Evolutionary conservation across 2,797 vertebrate species (phyloP).

Genomic region (Anolis apletophallus): DNA sequence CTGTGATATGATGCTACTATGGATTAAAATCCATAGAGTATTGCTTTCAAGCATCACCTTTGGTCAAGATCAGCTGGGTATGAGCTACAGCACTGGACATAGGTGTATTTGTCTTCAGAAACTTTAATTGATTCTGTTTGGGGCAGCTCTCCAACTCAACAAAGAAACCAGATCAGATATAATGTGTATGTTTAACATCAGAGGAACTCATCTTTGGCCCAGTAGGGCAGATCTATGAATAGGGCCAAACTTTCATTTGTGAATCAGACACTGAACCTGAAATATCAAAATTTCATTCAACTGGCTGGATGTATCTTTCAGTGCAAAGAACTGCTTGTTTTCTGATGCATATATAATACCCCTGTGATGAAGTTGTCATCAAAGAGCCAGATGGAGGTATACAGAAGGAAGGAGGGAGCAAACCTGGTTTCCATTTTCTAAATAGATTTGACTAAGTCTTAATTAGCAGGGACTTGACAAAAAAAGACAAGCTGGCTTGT

Average conservation of each 20-base stretch:
- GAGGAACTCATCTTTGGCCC: background rate
- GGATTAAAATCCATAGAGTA: background rate
- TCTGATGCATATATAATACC: slow-evolving; percentile 6
- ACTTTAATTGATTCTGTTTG: slow-evolving; percentile 21
- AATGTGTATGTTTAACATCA: background rate
- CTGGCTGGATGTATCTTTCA: background rate
- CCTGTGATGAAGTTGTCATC: background rate
- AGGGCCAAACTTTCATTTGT: background rate
- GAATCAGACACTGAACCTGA: background rate
- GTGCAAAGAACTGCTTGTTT: too few relatives aligned
- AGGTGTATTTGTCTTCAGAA: background rate
- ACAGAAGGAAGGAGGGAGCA: background rate
- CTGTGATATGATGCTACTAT: background rate
- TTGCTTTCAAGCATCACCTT: background rate
- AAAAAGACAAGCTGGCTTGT: rapidly evolving
- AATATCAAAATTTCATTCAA: background rate
- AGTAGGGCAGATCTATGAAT: background rate
- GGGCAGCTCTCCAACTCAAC: background rate
- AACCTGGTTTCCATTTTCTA: slow-evolving; percentile 27
- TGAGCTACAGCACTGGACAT: background rate
- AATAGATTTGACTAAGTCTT: slow-evolving; percentile 7
- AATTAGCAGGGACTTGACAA: slow-evolving; percentile 25
- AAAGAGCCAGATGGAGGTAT: background rate
- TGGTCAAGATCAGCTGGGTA: background rate
- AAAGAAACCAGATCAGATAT: background rate